Evolutionary conservation across 2,888 invertebrate species (phyloP).

Genomic region (Spodoptera exigua): DNA sequence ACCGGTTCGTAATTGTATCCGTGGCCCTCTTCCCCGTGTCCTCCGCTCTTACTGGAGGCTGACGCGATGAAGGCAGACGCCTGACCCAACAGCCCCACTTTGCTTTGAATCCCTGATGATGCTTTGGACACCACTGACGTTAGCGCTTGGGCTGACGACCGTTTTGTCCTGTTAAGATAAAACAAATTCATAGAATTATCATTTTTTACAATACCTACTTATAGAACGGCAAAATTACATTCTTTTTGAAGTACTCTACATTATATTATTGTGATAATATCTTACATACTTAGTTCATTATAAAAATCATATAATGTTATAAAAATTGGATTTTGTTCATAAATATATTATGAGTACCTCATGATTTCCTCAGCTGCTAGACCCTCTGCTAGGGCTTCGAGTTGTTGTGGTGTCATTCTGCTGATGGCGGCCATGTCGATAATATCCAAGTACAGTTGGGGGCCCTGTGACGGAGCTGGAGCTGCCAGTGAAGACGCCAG

Average conservation of each 20-base stretch:
- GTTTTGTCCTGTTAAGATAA: constrained; percentile 75
- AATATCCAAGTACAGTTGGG: constrained; percentile 76
- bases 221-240: too few species aligned
- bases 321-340: not conserved
- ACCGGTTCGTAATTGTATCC: constrained; percentile 86
- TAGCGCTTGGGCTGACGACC: constrained; percentile 84
- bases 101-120: constrained; percentile 85
- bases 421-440: constrained; percentile 87
- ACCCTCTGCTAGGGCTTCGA: constrained; percentile 84
- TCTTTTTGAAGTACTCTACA: too few species aligned
- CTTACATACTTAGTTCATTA: too few species aligned
- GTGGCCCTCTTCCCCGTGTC: constrained; percentile 71
- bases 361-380: constrained; percentile 86
- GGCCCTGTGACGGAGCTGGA: constrained; percentile 69
- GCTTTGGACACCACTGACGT: constrained; percentile 83
- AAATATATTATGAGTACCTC: constrained; percentile 69
- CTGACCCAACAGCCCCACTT: constrained; percentile 87
- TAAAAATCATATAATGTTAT: too few species aligned
- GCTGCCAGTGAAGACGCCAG: constrained; percentile 76
- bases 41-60: constrained; percentile 83
- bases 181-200: not conserved
- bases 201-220: too few species aligned
- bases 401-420: constrained; percentile 84
- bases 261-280: too few species aligned
- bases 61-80: constrained; percentile 88